phyloP scores from a whole-genome alignment of 1,140 invertebrate genomes.

The Drosophila pseudoobscura region DNA sequence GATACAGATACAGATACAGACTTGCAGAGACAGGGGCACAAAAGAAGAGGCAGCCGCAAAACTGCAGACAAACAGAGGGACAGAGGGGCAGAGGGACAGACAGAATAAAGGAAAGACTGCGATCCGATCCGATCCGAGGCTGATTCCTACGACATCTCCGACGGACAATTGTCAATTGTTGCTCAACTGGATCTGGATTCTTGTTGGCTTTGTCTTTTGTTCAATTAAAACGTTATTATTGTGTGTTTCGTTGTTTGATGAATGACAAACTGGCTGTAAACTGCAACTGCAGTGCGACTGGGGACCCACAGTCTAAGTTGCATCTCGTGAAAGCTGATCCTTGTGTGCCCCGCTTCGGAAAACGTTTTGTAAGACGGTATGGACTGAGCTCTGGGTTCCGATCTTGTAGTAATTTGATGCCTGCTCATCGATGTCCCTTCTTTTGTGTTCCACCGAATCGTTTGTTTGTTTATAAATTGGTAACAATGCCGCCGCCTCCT shows the following conservation, averaged over 20 bases:
- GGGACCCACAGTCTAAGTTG: conserved; percentile 75
- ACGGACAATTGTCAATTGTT: conserved; percentile 58
- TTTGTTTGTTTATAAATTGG: conserved; percentile 69
- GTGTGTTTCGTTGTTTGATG: conserved; percentile 49
- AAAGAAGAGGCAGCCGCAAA: conserved; percentile 51
- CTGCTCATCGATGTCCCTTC: conserved; percentile 24
- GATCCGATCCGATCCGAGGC: conserved; percentile 32
- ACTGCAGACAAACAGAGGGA: conserved; percentile 32
- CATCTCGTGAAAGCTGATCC: conserved; percentile 77
- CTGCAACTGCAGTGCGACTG: conserved; percentile 23
- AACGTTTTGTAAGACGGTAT: conserved; percentile 65
- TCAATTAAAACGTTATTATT: conserved; percentile 81
- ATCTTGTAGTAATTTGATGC: conserved; percentile 72
- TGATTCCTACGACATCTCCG: conserved; percentile 35
- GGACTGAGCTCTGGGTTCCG: conserved; percentile 8
- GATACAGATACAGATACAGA: conserved; percentile 19
- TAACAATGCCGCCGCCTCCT: conserved; percentile 46
- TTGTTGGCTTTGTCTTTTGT: conserved; percentile 63
- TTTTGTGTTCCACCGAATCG: conserved; percentile 53
- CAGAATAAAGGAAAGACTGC: conserved; percentile 8
- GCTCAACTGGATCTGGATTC: conserved; percentile 53
- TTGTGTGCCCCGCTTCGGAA: conserved; percentile 17
- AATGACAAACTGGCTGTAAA: conserved; percentile 58
- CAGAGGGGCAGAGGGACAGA: conserved; percentile 33
- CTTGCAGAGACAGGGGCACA: not conserved